These are phyloP conservation scores for Planococcus citri DNA, from an alignment of 1,140 invertebrate species.

Conservation along the genomic window DNA sequence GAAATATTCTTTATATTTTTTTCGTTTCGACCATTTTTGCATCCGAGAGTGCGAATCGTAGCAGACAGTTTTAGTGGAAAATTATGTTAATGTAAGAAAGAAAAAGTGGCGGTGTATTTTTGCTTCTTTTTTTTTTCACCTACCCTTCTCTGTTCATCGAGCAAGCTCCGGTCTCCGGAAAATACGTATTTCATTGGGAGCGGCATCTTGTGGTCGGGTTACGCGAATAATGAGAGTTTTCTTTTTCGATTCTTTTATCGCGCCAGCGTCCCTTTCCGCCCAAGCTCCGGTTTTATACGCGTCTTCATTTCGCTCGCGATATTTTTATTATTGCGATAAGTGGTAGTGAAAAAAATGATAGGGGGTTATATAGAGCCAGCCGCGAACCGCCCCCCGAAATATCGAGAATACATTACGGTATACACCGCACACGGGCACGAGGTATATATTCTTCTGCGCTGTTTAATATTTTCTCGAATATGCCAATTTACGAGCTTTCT, in stretches of 20 bases:
- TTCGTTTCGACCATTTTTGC: conserved; percentile 19
- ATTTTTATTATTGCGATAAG: not conserved
- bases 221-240: conserved; percentile 13
- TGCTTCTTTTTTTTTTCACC: too few species aligned
- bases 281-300: too few species aligned
- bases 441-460: too few species aligned
- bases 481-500: not conserved
- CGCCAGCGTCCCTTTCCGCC: not conserved
- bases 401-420: not conserved
- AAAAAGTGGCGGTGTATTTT: conserved; percentile 13
- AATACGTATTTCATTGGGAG: conserved; percentile 18
- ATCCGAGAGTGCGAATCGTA: conserved; percentile 17
- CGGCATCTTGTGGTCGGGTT: conserved; percentile 16
- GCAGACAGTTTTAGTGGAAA: conserved; percentile 20
- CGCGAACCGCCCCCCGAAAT: not conserved
- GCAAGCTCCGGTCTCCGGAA: not conserved
- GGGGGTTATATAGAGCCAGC: too few species aligned
- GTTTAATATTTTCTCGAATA: not conserved
- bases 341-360: not conserved
- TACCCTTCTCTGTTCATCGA: too few species aligned
- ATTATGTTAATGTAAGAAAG: conserved; percentile 20
- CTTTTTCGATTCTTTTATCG: not conserved
- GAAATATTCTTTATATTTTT: conserved; percentile 1
- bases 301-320: not conserved
- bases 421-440: too few species aligned